Base-by-base conservation (phyloP, 2,888 invertebrate genomes). In the Dinocampus coccinellae region DNA sequence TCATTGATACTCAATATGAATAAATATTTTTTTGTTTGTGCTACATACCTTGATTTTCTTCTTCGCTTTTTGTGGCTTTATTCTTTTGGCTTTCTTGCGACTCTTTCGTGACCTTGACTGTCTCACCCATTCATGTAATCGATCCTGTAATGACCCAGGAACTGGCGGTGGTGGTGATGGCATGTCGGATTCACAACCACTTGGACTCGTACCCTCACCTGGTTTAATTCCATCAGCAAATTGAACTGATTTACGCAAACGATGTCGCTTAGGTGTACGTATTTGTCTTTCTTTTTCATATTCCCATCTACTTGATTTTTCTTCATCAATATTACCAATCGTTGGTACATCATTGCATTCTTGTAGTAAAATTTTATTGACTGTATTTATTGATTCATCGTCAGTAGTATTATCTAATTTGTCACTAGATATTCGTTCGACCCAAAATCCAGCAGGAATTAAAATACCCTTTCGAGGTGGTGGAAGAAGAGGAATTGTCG, bases 211-310 rank as follows among this genome's bases (percentile, higher is more conserved):
- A 1, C 90, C 90, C 77, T 90, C 90, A 0, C 90, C 92, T 0
- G 92, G 92, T 72, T 88, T 88, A 20, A 92, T 86, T 2, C 91
- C 91, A 81, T 92, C 91, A 2, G 91, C 91, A 79, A 92, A 92
- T 77, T 90, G 90, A 2, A 92, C 92, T 7, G 87, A 88, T 77
- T 90, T 90, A 16, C 72, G 62, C 20, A 67, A 62, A 9, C 74
- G 69, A 13, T 76, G 73, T 20, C 74, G 73, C 72, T 74, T 76
- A 20, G 64, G 52, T 20, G 69, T 57, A 64, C 63, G 69, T 13
- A 57, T 74, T 13, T 78, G 74, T 36, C 33, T 66, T 4, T 82
- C 81, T 4, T 13, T 64, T 0, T 75, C 67, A 6, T 52, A 63
- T 33, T 78, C 77, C 26, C 71, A 63, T 6, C 77, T 77, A 47